phyloP scores from a whole-genome alignment of 2,797 vertebrate genomes.

The Molossus molossus region DNA sequence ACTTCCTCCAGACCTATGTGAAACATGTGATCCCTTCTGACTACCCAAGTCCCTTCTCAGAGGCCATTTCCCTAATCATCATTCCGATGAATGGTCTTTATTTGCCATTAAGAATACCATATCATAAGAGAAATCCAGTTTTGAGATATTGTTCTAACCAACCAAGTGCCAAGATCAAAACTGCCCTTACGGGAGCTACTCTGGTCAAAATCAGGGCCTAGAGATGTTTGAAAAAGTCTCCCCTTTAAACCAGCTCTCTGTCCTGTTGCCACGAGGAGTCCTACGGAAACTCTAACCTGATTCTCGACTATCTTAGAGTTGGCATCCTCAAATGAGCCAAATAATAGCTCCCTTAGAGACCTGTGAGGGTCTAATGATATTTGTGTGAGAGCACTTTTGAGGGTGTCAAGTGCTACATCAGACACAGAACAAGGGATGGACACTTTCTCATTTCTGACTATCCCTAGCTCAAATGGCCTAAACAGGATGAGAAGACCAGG shows the following conservation, averaged over 20 bases:
- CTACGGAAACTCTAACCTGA: background rate
- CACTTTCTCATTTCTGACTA: background rate
- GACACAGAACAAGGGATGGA: background rate
- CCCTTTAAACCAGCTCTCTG: background rate
- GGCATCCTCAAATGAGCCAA: background rate
- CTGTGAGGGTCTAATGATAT: background rate
- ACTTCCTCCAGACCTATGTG: background rate
- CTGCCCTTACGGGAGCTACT: background rate
- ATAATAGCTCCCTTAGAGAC: background rate
- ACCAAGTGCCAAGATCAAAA: background rate
- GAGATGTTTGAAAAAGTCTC: background rate
- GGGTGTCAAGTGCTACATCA: background rate
- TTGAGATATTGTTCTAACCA: slow-evolving; percentile 1
- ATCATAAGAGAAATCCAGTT: background rate
- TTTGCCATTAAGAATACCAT: background rate
- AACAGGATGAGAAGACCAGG: background rate
- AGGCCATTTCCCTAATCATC: background rate
- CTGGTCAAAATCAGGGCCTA: background rate
- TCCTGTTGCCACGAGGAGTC: background rate
- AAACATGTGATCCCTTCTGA: background rate
- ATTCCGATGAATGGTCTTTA: background rate
- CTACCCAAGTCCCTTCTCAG: background rate
- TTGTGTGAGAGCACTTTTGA: background rate
- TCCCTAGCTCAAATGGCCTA: background rate
- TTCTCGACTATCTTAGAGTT: background rate